Evolutionary conservation across 2,888 invertebrate species (phyloP).

Genomic region (Microdon myrmicae): DNA sequence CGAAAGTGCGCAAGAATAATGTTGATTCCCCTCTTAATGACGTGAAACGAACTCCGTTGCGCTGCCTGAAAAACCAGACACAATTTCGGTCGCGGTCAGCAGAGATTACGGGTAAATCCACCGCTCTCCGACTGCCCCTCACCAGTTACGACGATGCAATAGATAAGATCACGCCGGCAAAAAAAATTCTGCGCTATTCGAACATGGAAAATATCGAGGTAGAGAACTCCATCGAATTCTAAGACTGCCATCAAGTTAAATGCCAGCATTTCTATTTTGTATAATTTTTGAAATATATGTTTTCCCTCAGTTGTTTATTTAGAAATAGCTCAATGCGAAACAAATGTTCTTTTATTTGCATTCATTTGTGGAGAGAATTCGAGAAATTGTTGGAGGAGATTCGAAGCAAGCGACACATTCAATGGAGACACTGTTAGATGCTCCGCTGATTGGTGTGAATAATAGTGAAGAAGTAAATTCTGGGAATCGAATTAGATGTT

Average conservation of each 20-base stretch:
- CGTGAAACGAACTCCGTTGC: slow-evolving; percentile 60
- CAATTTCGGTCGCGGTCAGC: slow-evolving; percentile 59
- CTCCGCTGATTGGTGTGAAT: too few species aligned
- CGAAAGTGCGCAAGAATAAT: slow-evolving; percentile 41
- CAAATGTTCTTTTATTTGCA: too few species aligned
- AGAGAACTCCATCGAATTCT: slow-evolving; percentile 44
- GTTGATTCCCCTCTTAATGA: slow-evolving; percentile 41
- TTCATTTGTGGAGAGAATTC: too few species aligned
- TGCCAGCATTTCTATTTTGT: not conserved
- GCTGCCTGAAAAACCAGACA: slow-evolving; percentile 59
- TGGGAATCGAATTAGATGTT: too few species aligned
- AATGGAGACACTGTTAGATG: too few species aligned
- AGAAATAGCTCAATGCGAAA: too few species aligned
- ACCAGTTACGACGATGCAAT: slow-evolving; percentile 59
- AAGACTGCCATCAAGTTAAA: too few species aligned
- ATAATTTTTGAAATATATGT: too few species aligned
- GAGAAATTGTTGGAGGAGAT: too few species aligned
- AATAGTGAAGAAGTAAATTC: too few species aligned
- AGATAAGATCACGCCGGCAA: slow-evolving; percentile 40
- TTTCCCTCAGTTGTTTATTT: too few species aligned
- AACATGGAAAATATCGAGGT: slow-evolving; percentile 47
- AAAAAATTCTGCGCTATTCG: slow-evolving; percentile 41
- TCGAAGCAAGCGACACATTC: too few species aligned
- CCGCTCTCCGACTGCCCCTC: slow-evolving; percentile 55
- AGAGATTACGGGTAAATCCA: slow-evolving; percentile 54